Evolutionary conservation across 2,797 vertebrate genomes (phyloP), one percentile per base, ranked within the genome.

Genomic region (Siniperca scherzeri): DNA sequence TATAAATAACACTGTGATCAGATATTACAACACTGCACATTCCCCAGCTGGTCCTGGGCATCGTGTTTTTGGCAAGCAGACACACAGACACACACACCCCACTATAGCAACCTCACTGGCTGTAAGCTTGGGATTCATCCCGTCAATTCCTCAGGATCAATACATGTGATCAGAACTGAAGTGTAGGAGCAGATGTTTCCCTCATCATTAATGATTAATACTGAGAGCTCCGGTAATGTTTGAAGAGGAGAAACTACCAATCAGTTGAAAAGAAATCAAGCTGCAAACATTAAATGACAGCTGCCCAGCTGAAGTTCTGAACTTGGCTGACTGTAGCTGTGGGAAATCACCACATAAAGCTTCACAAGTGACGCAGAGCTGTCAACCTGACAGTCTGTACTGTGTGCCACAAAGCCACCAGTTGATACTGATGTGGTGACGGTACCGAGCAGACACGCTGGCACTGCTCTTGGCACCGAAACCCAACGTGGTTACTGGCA

Each of bases 11-110:
- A n/a, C 40, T 36, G 85, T 90, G 88, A 92, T 92, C 89, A 90
- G 84, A 91, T 92, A 86, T 92, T 92, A 91, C 85, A 91, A 78
- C 84, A 90, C 59, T 88, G 92, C 91, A 91, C 91, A 91, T 90
- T 92, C 91, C 81, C 70, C 84, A 88, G 91, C 87, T 88, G 86
- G 78, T 87, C 77, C 65, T 30, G 62, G 71, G 64, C 77, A 77
- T 86, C 78, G 67, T 62, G 70, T 44, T 80, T 76, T 74, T 48
- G 67, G 76, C 65, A 50, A 22, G 7, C 9, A 3, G 6, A 59
- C 22, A 44, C 16, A 75, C 33, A 50, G 57, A 30, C 61, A 60
- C 66, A 14, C 44, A 27, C 25, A 59, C 36, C 56, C 27, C 27
- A 21, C 60, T 46, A 38, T 5, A 53, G 53, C 10, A 42, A 36